Base-by-base conservation (phyloP, 92 coral and sea anemone genomes). In the Plumapathes pennacea region DNA sequence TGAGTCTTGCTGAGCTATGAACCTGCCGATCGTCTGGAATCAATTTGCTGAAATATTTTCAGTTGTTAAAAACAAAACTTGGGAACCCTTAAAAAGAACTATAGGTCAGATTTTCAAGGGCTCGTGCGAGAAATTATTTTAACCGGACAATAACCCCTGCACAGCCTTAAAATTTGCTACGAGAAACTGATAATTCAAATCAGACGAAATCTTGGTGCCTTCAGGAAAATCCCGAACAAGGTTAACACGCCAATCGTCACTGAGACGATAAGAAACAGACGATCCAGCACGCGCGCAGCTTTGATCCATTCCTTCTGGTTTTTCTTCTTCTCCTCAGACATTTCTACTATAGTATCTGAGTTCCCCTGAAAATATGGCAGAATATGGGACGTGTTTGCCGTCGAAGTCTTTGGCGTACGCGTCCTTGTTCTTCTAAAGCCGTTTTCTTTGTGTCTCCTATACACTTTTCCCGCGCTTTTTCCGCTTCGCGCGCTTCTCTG, bases 271-370 rank as follows among this genome's bases (percentile, higher is more conserved):
- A 87, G 53, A 25, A 87, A 85, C 42, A 78, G 69, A 10, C 95
- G 81, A 57, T 87, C 95, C 47, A 87, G 80, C 26, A 83, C 85
- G 19, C 95, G 83, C 3, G 95, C 90, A 24, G 86, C 95, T n/a
- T 84, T 74, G 32, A 85, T 83, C 95, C 95, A 87, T 38, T 87
- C 95, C 50, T 71, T 69, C 26, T 83, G 75, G 37, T 80, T 62
- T 25, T 57, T 57, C 11, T 38, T 40, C 46, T 59, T 49, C 31
- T 87, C 68, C 18, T 64, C 69, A 8, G 79, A 59, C 7, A 61
- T 36, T 12, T 71, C 56, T 46, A 24, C 45, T 6, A 54, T 41
- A 7, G 67, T 44, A 28, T 43, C 8, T n/a, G n/a, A n/a, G n/a
- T n/a, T n/a, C n/a, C n/a, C n/a, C n/a, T n/a, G n/a, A n/a, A n/a